These are phyloP conservation scores for Sesamia nonagrioides DNA, from an alignment of 1,140 invertebrate genomes.

Conservation along the genomic window DNA sequence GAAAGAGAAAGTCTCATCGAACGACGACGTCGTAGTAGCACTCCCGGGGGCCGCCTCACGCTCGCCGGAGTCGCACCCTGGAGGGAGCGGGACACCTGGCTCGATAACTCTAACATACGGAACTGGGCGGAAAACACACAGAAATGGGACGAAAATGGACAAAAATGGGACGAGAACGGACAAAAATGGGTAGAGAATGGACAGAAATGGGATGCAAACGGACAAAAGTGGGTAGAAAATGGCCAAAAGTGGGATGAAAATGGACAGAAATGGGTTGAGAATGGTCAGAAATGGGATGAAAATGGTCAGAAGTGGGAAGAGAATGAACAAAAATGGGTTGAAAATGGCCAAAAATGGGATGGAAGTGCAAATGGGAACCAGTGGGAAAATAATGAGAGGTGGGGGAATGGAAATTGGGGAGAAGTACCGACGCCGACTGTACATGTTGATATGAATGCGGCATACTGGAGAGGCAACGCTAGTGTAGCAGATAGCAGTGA, in stretches of 20 bases:
- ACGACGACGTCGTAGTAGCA: conserved; percentile 74
- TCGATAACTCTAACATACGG: conserved; percentile 78
- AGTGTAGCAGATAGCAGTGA: conserved; percentile 88
- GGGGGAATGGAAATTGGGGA: conserved; percentile 79
- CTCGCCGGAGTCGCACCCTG: conserved; percentile 71
- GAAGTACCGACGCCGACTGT: conserved; percentile 79
- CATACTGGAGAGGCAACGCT: conserved; percentile 87
- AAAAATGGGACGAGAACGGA: conserved; percentile 70
- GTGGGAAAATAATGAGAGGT: conserved; percentile 71
- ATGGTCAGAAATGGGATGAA: conserved; percentile 66
- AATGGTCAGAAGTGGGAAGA: conserved; percentile 62
- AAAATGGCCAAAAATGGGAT: conserved; percentile 68
- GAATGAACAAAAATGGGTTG: conserved; percentile 55
- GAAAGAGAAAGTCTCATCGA: conserved; percentile 78
- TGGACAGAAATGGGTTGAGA: conserved; percentile 69
- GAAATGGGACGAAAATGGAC: conserved; percentile 66
- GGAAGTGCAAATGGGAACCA: conserved; percentile 61
- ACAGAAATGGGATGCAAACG: conserved; percentile 70
- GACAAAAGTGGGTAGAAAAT: conserved; percentile 69
- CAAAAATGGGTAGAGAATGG: conserved; percentile 71
- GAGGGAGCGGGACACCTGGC: conserved; percentile 73
- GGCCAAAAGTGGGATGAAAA: conserved; percentile 68
- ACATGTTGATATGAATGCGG: conserved; percentile 79
- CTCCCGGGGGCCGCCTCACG: conserved; percentile 74
- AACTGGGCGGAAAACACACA: conserved; percentile 77